These are phyloP conservation scores for Polyodon spathula DNA, from an alignment of 2,113 vertebrate species.

Conservation along the genomic window DNA sequence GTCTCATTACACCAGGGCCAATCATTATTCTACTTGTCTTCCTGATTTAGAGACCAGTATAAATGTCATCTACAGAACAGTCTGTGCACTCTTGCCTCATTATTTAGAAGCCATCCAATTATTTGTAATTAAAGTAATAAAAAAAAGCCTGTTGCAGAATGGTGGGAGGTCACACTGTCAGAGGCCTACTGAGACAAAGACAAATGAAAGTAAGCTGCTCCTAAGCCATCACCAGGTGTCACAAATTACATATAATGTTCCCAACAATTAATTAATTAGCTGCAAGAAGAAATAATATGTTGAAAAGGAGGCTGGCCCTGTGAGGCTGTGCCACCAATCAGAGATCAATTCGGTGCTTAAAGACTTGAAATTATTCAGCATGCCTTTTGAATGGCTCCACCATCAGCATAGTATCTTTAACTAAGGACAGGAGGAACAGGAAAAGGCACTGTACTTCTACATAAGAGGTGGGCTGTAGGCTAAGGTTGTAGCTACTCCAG, in stretches of 20 bases:
- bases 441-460: neutral
- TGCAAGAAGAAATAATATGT: conserved; percentile 1
- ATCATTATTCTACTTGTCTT: conserved; percentile 75
- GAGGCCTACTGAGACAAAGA: neutral
- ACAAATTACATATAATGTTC: conserved; percentile 3
- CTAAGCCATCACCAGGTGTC: neutral
- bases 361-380: too few relatives aligned
- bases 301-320: too few relatives aligned
- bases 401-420: too few relatives aligned
- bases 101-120: conserved; percentile 78
- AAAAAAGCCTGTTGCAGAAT: conserved; percentile 59
- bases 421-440: too few relatives aligned
- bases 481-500: neutral
- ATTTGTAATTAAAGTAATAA: conserved; percentile 82
- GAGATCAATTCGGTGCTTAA: too few relatives aligned
- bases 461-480: neutral
- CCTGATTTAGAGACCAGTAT: conserved; percentile 77
- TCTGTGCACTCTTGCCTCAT: conserved; percentile 68
- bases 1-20: conserved; percentile 68
- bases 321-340: too few relatives aligned
- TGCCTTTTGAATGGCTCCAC: too few relatives aligned
- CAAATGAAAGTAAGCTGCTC: conserved; percentile 1
- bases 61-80: conserved; percentile 62
- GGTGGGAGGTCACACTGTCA: conserved; percentile 46
- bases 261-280: neutral